Conservation (phyloP, 2,888 invertebrate species). For the Monopis laevigella region DNA sequence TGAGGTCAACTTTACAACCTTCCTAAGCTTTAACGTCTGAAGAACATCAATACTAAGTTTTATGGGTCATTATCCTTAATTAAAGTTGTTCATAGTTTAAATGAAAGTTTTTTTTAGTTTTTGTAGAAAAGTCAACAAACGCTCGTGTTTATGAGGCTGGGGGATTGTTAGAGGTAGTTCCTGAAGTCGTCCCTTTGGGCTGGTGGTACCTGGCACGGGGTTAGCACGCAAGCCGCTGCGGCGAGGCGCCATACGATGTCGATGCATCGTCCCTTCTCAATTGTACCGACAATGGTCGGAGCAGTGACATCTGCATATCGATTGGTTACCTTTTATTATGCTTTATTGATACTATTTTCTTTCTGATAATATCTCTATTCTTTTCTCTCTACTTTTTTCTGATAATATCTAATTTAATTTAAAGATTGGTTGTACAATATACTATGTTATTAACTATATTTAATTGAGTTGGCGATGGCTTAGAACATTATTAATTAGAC, state of each 20-base stretch:
- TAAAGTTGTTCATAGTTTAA: too few relatives aligned
- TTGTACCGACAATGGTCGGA: not conserved
- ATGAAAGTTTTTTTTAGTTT: not conserved
- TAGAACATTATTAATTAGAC: too few relatives aligned
- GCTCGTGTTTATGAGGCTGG: constrained; percentile 23
- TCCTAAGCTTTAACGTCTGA: not conserved
- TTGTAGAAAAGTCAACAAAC: constrained; percentile 13
- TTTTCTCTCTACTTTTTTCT: too few relatives aligned
- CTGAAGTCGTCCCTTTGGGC: constrained; percentile 32
- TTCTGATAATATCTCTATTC: too few relatives aligned
- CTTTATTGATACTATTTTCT: too few relatives aligned
- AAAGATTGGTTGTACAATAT: too few relatives aligned
- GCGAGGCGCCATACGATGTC: constrained; percentile 2
- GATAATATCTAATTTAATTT: too few relatives aligned
- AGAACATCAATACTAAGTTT: too few relatives aligned
- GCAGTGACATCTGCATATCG: constrained; percentile 7
- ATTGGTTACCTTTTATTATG: too few relatives aligned
- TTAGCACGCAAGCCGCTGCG: constrained; percentile 39
- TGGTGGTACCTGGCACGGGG: constrained; percentile 65
- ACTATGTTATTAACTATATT: too few relatives aligned
- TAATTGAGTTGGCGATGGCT: too few relatives aligned
- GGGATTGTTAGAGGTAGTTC: constrained; percentile 47
- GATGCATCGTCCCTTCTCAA: constrained; percentile 4
- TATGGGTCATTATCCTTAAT: not conserved
- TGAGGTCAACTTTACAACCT: constrained; percentile 2